Evolutionary conservation across 1,140 invertebrate species (phyloP).

Genomic region (Apis mellifera): Amel_HAv3.1 CM009942.2:8853001-8853500

Average conservation of each 20-base stretch:
- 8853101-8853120: constrained; percentile 82
- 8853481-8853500: constrained; percentile 94
- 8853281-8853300: background rate
- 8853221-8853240: constrained; percentile 82
- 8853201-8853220: constrained; percentile 82
- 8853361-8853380: constrained; percentile 86
- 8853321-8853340: background rate
- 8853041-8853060: constrained; percentile 74
- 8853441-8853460: constrained; percentile 92
- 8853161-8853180: constrained; percentile 82
- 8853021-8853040: constrained; percentile 82
- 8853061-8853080: constrained; percentile 62
- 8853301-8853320: background rate
- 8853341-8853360: background rate
- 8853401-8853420: constrained; percentile 88
- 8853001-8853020: constrained; percentile 82
- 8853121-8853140: constrained; percentile 81
- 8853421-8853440: constrained; percentile 91
- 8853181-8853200: constrained; percentile 80
- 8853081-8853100: constrained; percentile 75
- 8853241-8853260: constrained; percentile 3
- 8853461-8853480: constrained; percentile 95
- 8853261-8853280: constrained; percentile 2
- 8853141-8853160: constrained; percentile 81
- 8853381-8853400: constrained; percentile 92